Conservation (phyloP, 2,797 vertebrate species). For the Cottoperca gobio region DNA sequence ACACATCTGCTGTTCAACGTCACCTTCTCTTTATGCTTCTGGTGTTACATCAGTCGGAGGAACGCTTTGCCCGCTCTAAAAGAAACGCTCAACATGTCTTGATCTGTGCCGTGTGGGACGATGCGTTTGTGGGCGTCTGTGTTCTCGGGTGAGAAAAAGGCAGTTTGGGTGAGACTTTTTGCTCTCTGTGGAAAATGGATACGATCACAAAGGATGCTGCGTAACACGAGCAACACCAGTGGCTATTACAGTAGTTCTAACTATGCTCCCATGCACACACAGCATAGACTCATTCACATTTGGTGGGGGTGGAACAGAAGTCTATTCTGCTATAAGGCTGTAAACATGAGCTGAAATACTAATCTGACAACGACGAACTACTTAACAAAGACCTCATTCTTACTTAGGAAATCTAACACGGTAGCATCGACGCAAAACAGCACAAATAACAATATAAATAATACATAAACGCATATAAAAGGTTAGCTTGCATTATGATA, state of each 20-base stretch:
- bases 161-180: slow-evolving; percentile 74
- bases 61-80: slow-evolving; percentile 5
- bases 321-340: slow-evolving; percentile 63
- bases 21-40: slow-evolving; percentile 31
- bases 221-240: slow-evolving; percentile 36
- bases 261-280: slow-evolving; percentile 54
- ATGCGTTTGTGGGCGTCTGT: slow-evolving; percentile 38
- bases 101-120: slow-evolving; percentile 16
- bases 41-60: slow-evolving; percentile 30
- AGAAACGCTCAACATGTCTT: slow-evolving; percentile 5
- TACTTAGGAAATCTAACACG: slow-evolving; percentile 20
- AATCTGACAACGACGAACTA: slow-evolving; percentile 38
- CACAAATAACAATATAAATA: slow-evolving; percentile 55
- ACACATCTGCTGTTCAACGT: slow-evolving; percentile 15
- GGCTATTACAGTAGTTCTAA: slow-evolving; percentile 42
- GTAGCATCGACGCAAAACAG: slow-evolving; percentile 28
- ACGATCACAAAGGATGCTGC: slow-evolving; percentile 32
- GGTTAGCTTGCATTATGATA: slow-evolving; percentile 38
- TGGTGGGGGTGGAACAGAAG: slow-evolving; percentile 64
- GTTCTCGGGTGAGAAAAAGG: slow-evolving; percentile 71
- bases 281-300: slow-evolving; percentile 76
- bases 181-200: slow-evolving; percentile 51
- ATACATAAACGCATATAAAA: slow-evolving; percentile 58
- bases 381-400: slow-evolving; percentile 35
- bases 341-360: slow-evolving; percentile 67